Evolutionary conservation across 2,113 vertebrate genomes (phyloP), one percentile per base, ranked within the genome.

Genomic region (Sphaerodactylus townsendi): DNA sequence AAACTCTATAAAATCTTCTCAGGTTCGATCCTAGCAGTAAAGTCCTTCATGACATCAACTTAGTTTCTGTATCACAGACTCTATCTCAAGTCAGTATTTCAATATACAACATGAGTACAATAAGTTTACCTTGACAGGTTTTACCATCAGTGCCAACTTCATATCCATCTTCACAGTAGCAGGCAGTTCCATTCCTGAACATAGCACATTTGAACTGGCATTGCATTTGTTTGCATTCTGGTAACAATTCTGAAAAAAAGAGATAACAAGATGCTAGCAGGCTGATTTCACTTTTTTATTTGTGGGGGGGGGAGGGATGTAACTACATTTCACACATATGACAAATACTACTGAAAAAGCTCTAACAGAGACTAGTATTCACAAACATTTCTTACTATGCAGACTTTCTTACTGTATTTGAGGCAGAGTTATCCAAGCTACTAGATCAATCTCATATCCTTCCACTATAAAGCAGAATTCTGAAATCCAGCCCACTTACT

Each of bases 141-240:
- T 96, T 97, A 25, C 98, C 96, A 15, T 99, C 97, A 8, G 96
- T 92, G 76, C 95, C 94, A 1, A 98, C 93, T 95, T 98, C 96
- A 25, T 98, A 98, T 21, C 99, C 98, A 53, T 98, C 96, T 4
- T 96, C 89, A 33, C 99, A 99, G 94, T 98, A 99, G 86, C 99
- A 99, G 93, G 95, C 94, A 46, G 97, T 98, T 90, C 95, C 95
- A 5, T 98, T 98, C 94, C 97, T 98, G 82, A 96, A 93, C 89
- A 99, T 94, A 90, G 98, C 96, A 93, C 99, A 99, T 89, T 95
- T 98, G 79, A 98, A 96, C 25, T 97, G 98, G 92, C 99, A 99
- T 10, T 95, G 96, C 89, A 97, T 93, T 93, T 97, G 96, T 6
- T 98, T 97, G 94, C 99, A 99, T 88, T 84, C 97, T 90, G 98